Percentiles rank a stretch among this genome's conserved stretches.
Evolutionary conservation across 2,797 vertebrate species (phyloP).

Genomic region (Aulostomus chinensis): DNA sequence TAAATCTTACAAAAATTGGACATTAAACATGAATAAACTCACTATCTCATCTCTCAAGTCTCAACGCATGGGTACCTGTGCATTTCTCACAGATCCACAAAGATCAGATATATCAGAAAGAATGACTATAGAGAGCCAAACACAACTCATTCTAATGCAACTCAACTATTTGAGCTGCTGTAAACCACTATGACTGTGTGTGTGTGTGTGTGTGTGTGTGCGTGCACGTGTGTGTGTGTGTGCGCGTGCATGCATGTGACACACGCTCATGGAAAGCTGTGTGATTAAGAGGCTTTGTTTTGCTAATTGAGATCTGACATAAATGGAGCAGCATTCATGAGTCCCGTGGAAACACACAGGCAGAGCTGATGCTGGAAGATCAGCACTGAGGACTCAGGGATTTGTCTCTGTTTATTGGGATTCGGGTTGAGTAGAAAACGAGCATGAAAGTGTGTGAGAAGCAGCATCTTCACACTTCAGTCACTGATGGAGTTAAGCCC

Average conservation of each 20-base stretch:
- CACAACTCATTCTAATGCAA: background rate
- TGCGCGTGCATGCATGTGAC: too few relatives aligned
- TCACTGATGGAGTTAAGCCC: constrained; percentile 49
- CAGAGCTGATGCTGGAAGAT: background rate
- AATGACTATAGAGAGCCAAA: background rate
- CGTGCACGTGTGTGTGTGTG: too few relatives aligned
- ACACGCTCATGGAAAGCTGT: background rate
- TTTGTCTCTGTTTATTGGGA: constrained; percentile 29
- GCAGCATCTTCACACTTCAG: constrained; percentile 43
- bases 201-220: too few relatives aligned
- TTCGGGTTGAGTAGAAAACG: constrained; percentile 29
- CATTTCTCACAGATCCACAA: background rate
- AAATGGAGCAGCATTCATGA: background rate
- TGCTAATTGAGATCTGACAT: constrained; percentile 30
- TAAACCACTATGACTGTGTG: too few relatives aligned
- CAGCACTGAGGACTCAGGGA: constrained; percentile 10
- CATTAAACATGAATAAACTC: too few relatives aligned
- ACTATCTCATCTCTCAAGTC: too few relatives aligned
- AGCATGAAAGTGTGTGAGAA: constrained; percentile 34
- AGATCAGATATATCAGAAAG: too few relatives aligned
- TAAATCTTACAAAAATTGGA: too few relatives aligned
- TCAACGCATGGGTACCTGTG: background rate
- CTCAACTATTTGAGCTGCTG: too few relatives aligned
- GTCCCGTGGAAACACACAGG: constrained; percentile 1
- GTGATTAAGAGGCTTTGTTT: constrained; percentile 4